Evolutionary conservation across 2,888 invertebrate genomes (phyloP).

Genomic region (Coecobrya sp.): DNA sequence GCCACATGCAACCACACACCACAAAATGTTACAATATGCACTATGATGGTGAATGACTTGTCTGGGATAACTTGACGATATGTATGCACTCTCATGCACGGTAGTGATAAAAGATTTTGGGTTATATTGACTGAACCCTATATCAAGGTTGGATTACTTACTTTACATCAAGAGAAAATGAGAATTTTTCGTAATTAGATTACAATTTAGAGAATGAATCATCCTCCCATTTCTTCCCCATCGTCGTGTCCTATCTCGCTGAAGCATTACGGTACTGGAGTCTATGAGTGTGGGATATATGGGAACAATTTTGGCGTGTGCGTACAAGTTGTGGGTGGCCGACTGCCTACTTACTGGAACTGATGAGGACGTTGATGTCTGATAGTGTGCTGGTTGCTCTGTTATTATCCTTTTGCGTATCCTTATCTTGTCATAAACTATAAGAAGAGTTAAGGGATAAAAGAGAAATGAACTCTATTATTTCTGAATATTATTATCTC

Average conservation of each 20-base stretch:
- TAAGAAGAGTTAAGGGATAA: neutral
- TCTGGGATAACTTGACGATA: neutral
- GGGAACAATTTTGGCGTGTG: neutral
- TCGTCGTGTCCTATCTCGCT: too few species aligned
- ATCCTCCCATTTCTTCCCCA: constrained; percentile 43
- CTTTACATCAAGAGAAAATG: constrained; percentile 66
- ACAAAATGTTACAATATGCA: constrained; percentile 49
- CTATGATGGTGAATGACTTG: neutral
- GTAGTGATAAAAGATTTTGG: constrained; percentile 41
- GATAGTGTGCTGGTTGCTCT: too few species aligned
- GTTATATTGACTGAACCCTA: neutral
- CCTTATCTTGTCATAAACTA: constrained; percentile 65
- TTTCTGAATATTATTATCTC: neutral
- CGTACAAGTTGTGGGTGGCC: constrained; percentile 58
- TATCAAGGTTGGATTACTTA: constrained; percentile 54
- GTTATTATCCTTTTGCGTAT: constrained; percentile 14
- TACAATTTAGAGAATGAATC: constrained; percentile 75
- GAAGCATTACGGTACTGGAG: neutral
- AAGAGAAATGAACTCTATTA: neutral
- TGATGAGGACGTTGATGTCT: constrained; percentile 50
- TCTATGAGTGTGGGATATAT: neutral
- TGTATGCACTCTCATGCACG: neutral
- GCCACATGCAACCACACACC: constrained; percentile 57
- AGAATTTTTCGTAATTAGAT: constrained; percentile 77
- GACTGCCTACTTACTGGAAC: constrained; percentile 63